phyloP scores from a whole-genome alignment of 1,140 invertebrate genomes.

The Ephestia elutella region DNA sequence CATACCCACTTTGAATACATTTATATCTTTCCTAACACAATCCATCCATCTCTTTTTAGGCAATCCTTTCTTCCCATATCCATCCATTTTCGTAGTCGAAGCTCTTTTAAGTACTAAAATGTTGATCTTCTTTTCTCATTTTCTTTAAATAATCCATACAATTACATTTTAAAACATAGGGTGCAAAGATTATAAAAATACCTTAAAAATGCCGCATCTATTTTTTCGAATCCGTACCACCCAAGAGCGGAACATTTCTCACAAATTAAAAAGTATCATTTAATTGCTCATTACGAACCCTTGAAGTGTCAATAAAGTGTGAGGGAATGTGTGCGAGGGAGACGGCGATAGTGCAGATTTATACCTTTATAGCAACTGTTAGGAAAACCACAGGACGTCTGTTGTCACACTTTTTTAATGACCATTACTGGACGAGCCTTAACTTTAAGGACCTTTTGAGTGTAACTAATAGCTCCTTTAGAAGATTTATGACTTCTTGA shows the following conservation, averaged over 20 bases:
- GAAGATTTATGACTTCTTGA: not conserved
- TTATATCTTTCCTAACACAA: too few species aligned
- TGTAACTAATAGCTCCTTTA: not conserved
- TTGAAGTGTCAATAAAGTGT: conserved; percentile 6
- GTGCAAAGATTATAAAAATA: not conserved
- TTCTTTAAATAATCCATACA: too few species aligned
- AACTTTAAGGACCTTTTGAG: not conserved
- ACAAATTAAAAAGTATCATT: conserved; percentile 11
- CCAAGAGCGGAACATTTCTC: not conserved
- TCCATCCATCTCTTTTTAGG: too few species aligned
- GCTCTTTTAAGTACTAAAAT: too few species aligned
- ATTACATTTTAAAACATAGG: too few species aligned
- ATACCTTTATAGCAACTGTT: not conserved
- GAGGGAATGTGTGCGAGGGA: conserved; percentile 2
- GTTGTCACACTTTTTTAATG: not conserved
- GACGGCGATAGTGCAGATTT: not conserved
- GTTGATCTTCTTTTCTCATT: too few species aligned
- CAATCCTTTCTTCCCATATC: too few species aligned
- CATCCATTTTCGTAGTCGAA: too few species aligned
- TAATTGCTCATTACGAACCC: conserved; percentile 5
- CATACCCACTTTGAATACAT: too few species aligned
- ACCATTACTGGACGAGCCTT: not conserved
- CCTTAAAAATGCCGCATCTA: not conserved
- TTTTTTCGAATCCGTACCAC: not conserved
- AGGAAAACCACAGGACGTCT: not conserved